phyloP scores from a whole-genome alignment of 2,797 vertebrate genomes.

The Setipinna tenuifilis region DNA sequence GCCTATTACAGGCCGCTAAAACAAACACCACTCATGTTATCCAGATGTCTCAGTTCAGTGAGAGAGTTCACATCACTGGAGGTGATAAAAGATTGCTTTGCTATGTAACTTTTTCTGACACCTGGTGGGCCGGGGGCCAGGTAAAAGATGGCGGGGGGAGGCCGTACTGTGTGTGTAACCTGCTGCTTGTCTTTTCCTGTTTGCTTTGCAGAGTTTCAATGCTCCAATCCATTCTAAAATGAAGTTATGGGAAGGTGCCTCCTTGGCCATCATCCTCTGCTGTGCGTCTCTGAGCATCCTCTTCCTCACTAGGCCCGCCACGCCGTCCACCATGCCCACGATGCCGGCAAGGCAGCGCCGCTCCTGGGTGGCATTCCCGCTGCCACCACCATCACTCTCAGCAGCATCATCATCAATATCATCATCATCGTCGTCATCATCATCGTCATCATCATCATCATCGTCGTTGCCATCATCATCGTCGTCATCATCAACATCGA shows the following conservation, averaged over 20 bases:
- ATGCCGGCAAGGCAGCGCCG: conserved; percentile 67
- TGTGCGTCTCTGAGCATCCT: conserved; percentile 87
- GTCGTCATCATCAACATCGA: conserved; percentile 28
- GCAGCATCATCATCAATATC: conserved; percentile 26
- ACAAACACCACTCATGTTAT: conserved; percentile 16
- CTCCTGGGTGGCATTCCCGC: conserved; percentile 49
- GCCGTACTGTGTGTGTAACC: neutral
- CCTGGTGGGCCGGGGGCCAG: neutral
- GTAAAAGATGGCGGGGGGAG: neutral
- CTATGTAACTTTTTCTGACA: neutral
- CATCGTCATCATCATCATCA: conserved; percentile 20
- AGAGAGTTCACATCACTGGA: neutral
- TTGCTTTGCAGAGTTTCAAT: conserved; percentile 86
- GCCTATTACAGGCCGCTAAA: neutral
- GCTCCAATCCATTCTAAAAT: conserved; percentile 92
- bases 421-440: conserved; percentile 47
- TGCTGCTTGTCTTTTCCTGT: conserved; percentile 45
- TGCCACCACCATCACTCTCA: conserved; percentile 40
- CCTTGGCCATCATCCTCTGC: conserved; percentile 90
- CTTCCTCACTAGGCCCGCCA: conserved; percentile 86
- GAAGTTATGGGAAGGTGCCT: conserved; percentile 98
- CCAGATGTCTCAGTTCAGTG: neutral
- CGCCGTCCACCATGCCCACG: conserved; percentile 76
- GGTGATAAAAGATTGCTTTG: conserved; percentile 17
- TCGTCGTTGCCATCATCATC: conserved; percentile 47